Conservation (phyloP, 2,797 vertebrate genomes). For the Spondyliosoma cantharus region DNA sequence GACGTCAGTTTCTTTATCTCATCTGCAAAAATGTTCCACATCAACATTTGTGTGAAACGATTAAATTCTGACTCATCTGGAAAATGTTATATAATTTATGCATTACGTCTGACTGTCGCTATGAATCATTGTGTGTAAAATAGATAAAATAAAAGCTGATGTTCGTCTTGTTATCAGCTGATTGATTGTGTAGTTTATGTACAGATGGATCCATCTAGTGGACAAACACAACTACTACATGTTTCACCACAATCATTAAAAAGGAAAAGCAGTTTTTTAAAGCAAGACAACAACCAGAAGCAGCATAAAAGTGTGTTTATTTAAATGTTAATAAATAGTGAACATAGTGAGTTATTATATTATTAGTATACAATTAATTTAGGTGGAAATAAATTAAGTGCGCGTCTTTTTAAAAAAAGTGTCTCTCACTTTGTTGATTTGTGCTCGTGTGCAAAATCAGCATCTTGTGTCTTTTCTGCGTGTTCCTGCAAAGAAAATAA, state of each 20-base stretch:
- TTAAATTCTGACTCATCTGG: background rate
- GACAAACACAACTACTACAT: slow-evolving; percentile 12
- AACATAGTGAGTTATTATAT: slow-evolving; percentile 47
- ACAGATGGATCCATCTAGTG: slow-evolving; percentile 64
- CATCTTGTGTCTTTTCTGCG: slow-evolving; percentile 80
- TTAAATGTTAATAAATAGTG: slow-evolving; percentile 78
- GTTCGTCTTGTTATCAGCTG: background rate
- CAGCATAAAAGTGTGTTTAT: slow-evolving; percentile 77
- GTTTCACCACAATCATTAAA: too few relatives aligned
- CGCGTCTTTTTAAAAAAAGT: slow-evolving; percentile 48
- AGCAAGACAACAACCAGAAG: background rate
- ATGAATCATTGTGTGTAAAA: slow-evolving; percentile 1
- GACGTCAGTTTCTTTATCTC: background rate
- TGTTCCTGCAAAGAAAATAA: slow-evolving; percentile 69
- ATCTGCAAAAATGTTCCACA: background rate
- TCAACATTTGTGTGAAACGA: background rate
- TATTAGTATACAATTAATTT: slow-evolving; percentile 34
- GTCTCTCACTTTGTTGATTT: slow-evolving; percentile 36
- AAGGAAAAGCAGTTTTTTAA: background rate
- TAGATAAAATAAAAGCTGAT: background rate
- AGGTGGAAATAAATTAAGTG: slow-evolving; percentile 66
- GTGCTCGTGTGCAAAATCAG: slow-evolving; percentile 80
- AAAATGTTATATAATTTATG: background rate
- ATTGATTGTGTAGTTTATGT: background rate
- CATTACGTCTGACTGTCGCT: background rate